phyloP scores from a whole-genome alignment of 2,797 vertebrate genomes.

The Sebastes oblongus region DNA sequence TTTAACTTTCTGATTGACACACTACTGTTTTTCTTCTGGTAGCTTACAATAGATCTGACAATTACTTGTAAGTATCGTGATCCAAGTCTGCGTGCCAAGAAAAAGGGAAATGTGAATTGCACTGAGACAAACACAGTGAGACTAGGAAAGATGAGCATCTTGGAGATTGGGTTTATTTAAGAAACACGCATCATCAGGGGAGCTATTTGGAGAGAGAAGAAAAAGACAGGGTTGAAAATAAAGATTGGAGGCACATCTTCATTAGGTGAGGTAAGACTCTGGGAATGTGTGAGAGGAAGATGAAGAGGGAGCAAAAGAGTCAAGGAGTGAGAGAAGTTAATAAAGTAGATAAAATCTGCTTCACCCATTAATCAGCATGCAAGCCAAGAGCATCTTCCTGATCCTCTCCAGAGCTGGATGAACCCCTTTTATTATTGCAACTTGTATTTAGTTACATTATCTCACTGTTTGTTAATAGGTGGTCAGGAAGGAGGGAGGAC shows the following conservation, averaged over 20 bases:
- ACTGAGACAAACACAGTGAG: slow-evolving; percentile 1
- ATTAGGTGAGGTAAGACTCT: slow-evolving; percentile 56
- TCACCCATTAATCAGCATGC: slow-evolving; percentile 57
- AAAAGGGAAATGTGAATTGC: background rate
- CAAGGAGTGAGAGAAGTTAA: slow-evolving; percentile 59
- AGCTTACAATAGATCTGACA: slow-evolving; percentile 17
- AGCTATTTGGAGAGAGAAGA: slow-evolving; percentile 39
- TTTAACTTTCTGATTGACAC: background rate
- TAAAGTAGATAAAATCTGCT: slow-evolving; percentile 68
- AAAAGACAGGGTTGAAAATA: slow-evolving; percentile 38
- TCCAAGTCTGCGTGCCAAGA: slow-evolving; percentile 1
- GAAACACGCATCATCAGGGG: slow-evolving; percentile 24
- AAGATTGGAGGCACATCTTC: slow-evolving; percentile 51
- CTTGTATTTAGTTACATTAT: slow-evolving; percentile 64
- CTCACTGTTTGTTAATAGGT: slow-evolving; percentile 64
- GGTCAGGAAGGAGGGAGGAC: slow-evolving; percentile 48
- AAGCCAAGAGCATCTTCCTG: slow-evolving; percentile 47
- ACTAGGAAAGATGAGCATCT: slow-evolving; percentile 30
- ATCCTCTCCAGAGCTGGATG: slow-evolving; percentile 31
- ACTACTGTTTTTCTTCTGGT: background rate
- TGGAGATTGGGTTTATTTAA: slow-evolving; percentile 33
- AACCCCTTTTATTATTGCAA: slow-evolving; percentile 52
- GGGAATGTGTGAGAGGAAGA: slow-evolving; percentile 51
- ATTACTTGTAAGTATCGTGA: slow-evolving; percentile 29
- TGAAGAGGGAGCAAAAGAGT: slow-evolving; percentile 54